Conservation (phyloP, 1,140 invertebrate species). For the Magallana angulata region DNA sequence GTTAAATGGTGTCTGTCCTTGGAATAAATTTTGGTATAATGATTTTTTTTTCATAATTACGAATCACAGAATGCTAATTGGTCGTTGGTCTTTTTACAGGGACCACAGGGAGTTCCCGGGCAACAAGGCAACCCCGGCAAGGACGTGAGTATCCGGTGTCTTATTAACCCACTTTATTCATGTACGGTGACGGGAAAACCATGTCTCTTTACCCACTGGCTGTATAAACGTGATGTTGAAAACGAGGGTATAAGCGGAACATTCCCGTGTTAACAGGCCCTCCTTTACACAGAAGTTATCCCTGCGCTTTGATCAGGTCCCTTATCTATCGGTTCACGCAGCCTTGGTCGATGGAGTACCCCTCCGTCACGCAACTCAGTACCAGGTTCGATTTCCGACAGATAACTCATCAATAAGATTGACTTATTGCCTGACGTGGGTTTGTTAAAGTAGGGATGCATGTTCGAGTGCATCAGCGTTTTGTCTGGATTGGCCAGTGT, state of each 20-base stretch:
- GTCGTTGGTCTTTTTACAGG: neutral
- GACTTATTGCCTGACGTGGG: slow-evolving; percentile 14
- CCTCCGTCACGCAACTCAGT: slow-evolving; percentile 2
- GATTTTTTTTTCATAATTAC: no score
- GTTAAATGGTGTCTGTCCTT: no score
- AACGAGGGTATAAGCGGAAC: neutral
- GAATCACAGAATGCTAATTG: no score
- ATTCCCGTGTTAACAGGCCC: neutral
- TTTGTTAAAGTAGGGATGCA: slow-evolving; percentile 1
- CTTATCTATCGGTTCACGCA: neutral
- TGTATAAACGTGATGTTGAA: no score
- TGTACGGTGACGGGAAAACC: no score
- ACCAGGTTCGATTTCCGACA: neutral
- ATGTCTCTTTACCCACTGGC: no score
- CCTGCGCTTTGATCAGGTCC: neutral
- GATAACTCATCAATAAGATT: slow-evolving; percentile 17
- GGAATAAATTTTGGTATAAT: no score
- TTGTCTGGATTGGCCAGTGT: neutral
- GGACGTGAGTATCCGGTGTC: no score
- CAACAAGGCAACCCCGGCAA: neutral
- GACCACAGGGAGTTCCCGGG: slow-evolving; percentile 20
- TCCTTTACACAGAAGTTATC: neutral
- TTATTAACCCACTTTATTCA: no score
- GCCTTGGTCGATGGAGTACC: neutral
- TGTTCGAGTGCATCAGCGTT: neutral